Base-by-base conservation (phyloP, 2,797 vertebrate genomes). In the Ceryle rudis region DNA sequence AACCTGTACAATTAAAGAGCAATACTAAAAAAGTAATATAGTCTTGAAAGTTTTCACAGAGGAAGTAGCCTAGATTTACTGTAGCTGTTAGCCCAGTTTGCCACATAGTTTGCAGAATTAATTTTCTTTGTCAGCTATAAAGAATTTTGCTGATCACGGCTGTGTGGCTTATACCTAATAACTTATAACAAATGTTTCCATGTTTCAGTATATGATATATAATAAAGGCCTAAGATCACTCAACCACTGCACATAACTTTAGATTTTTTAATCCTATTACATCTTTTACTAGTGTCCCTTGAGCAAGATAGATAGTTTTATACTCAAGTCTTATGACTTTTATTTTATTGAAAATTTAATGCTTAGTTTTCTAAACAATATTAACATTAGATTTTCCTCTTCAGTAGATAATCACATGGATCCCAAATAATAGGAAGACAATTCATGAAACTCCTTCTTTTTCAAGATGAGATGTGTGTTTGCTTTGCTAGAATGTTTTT, bases 51-150 rank as follows among this genome's bases (percentile, higher is more conserved):
- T 70, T 89, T 79, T 85, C 22, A 33, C 2, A 2, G 12, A 82
- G 16, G 49, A 15, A 37, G 87, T 92, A 80, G 11, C 20, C 28
- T 71, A 52, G 69, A 83, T 88, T 93, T 94, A 90, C 47, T 81
- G 20, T 64, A 80, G 28, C 47, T 64, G 57, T 74, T 33, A 93
- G 61, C 28, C 5, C 17, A 55, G 28, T 77, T 87, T 94, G 44
- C 9, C 35, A 66, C 8, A 35, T 18, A 81, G 75, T 52, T 77
- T 90, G 37, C 69, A 90, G 54, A 94, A 95, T 86, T 90, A 77
- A 72, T 93, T 78, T 92, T 85, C 74, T 73, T 88, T 81, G 46
- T 54, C 55, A 79, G 17, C 49, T 86, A 28, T 87, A 82, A 91
- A 86, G 29, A 88, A 67, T 83, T 91, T 73, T 94, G 37, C 69